These are phyloP conservation scores for Okapia johnstoni DNA, from an alignment of 2,113 vertebrate species.

Conservation along the genomic window DNA sequence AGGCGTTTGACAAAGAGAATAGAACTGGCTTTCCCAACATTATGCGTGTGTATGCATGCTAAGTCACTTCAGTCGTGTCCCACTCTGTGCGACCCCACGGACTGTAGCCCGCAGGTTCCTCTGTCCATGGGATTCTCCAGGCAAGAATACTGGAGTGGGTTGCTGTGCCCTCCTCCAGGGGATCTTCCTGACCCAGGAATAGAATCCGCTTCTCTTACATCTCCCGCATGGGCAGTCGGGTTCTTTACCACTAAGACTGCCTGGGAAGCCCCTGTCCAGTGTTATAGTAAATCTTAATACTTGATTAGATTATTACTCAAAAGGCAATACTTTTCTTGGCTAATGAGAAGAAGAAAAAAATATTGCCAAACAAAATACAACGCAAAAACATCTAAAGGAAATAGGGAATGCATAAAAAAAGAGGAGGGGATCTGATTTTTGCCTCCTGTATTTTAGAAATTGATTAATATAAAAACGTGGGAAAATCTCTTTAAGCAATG, in stretches of 20 bases:
- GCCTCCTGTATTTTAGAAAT: neutral
- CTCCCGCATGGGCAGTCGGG: neutral
- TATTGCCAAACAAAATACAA: conserved; percentile 8
- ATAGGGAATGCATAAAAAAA: neutral
- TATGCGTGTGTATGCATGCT: neutral
- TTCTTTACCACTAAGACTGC: neutral
- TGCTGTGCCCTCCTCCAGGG: neutral
- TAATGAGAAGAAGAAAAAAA: neutral
- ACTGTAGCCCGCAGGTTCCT: neutral
- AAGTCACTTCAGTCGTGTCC: neutral
- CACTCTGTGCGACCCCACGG: neutral
- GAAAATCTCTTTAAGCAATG: neutral
- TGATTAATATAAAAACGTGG: neutral
- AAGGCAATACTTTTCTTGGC: neutral
- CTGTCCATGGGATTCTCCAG: neutral
- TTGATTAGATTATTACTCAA: neutral
- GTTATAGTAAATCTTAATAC: neutral
- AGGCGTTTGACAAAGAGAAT: neutral
- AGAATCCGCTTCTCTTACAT: neutral
- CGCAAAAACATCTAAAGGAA: neutral
- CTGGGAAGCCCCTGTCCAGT: neutral
- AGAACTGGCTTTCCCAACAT: neutral
- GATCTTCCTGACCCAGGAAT: neutral
- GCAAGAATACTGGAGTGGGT: neutral
- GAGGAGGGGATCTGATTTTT: neutral